Conservation (phyloP, 1,140 invertebrate species). For the Charaxes varanes region DNA sequence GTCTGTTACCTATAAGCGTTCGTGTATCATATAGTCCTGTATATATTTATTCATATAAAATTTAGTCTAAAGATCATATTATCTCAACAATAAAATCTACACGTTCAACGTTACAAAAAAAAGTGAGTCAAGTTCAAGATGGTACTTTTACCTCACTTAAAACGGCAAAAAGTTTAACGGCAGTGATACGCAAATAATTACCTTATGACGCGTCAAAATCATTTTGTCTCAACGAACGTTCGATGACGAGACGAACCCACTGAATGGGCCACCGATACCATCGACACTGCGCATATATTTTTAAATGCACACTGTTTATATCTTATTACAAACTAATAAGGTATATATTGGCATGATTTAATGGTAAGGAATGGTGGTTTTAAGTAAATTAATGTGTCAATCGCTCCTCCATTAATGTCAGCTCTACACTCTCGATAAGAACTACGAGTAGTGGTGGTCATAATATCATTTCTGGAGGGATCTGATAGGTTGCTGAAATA, state of each 20-base stretch:
- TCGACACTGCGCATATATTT: constrained; percentile 34
- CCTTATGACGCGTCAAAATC: constrained; percentile 55
- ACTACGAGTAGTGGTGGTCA: neutral
- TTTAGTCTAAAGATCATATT: too few relatives aligned
- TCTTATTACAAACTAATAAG: neutral
- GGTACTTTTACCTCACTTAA: neutral
- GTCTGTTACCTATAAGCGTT: too few relatives aligned
- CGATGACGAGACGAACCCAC: constrained; percentile 42
- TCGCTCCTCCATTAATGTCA: constrained; percentile 38
- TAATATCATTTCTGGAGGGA: neutral
- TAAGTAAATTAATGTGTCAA: constrained; percentile 60
- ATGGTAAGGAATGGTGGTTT: constrained; percentile 14
- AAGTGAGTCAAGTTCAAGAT: too few relatives aligned
- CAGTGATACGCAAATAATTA: constrained; percentile 63
- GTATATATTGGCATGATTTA: constrained; percentile 10
- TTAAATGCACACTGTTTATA: neutral
- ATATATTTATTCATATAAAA: too few relatives aligned
- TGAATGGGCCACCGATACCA: constrained; percentile 43
- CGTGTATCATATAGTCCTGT: too few relatives aligned
- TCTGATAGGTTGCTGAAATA: too few relatives aligned
- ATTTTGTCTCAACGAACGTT: constrained; percentile 56
- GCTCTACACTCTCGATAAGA: constrained; percentile 1
- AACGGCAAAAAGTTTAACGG: constrained; percentile 22
- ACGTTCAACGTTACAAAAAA: too few relatives aligned
- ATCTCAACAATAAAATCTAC: too few relatives aligned